These are phyloP conservation scores for Cyprinus carpio DNA, from an alignment of 2,113 vertebrate genomes.

Conservation along the genomic window DNA sequence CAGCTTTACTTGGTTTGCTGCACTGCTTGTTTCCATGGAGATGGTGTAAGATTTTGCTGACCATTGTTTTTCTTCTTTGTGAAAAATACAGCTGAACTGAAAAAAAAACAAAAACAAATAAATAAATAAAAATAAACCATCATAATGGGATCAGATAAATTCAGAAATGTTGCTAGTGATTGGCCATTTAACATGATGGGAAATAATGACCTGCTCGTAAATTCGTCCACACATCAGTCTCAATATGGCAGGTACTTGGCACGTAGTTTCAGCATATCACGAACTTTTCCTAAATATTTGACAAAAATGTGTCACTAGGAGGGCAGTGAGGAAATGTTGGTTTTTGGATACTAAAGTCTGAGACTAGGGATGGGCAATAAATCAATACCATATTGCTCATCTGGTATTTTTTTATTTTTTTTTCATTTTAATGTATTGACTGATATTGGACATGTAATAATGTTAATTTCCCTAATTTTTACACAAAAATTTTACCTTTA, in stretches of 20 bases:
- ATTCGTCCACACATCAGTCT: background rate
- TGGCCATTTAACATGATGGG: background rate
- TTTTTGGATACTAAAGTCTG: background rate
- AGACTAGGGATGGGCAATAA: background rate
- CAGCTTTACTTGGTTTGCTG: constrained; percentile 35
- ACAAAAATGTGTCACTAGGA: background rate
- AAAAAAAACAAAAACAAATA: too few relatives aligned
- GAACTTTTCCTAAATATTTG: constrained; percentile 5
- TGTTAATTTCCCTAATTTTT: too few relatives aligned
- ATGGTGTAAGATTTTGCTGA: constrained; percentile 48
- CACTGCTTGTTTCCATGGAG: constrained; percentile 56
- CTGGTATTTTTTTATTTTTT: background rate
- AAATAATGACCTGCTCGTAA: background rate
- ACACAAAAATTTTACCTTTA: too few relatives aligned
- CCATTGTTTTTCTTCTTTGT: background rate
- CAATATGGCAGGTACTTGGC: background rate
- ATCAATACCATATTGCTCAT: background rate
- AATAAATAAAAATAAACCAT: background rate
- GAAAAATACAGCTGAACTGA: constrained; percentile 19
- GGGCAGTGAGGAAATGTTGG: background rate
- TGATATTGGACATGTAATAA: background rate
- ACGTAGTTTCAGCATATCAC: background rate
- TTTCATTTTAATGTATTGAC: background rate
- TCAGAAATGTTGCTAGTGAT: background rate
- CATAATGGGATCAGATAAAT: constrained; percentile 1